Percentiles rank a stretch among this genome's conserved stretches.
phyloP scores from a whole-genome alignment of 2,797 vertebrate genomes.

The Hyperoplus immaculatus region DNA sequence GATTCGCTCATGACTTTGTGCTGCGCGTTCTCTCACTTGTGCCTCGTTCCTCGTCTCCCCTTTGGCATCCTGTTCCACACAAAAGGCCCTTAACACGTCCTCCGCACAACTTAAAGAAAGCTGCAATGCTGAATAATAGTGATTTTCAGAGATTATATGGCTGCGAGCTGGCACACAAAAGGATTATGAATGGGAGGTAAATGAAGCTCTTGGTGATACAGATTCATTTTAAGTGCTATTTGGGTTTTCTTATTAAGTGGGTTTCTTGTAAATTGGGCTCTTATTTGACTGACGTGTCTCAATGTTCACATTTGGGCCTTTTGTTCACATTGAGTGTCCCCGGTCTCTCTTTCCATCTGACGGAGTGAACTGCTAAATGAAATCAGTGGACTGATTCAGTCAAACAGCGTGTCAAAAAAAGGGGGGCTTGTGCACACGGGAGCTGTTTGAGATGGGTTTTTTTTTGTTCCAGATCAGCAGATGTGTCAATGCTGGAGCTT shows the following conservation, averaged over 20 bases:
- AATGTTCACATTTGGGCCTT: constrained; percentile 72
- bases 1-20: constrained; percentile 62
- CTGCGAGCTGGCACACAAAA: constrained; percentile 71
- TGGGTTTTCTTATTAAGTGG: constrained; percentile 80
- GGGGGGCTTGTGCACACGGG: constrained; percentile 5
- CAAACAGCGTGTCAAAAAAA: constrained; percentile 36
- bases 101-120: constrained; percentile 65
- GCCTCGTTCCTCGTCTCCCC: constrained; percentile 67
- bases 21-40: constrained; percentile 49
- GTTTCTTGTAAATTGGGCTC: constrained; percentile 66
- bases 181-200: constrained; percentile 79
- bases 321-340: constrained; percentile 71
- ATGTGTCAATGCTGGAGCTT: constrained; percentile 34
- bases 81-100: constrained; percentile 77
- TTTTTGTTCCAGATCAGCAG: constrained; percentile 55
- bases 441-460: constrained; percentile 47
- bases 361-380: constrained; percentile 59
- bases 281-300: constrained; percentile 64
- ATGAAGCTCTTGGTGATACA: constrained; percentile 78
- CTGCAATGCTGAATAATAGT: constrained; percentile 68
- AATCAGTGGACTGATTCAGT: constrained; percentile 75
- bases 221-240: constrained; percentile 77
- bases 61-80: constrained; percentile 73
- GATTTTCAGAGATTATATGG: constrained; percentile 74
- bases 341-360: constrained; percentile 53